Percentiles rank a stretch among this genome's conserved stretches.
phyloP scores from a whole-genome alignment of 2,113 vertebrate species.

The Girardinichthys multiradiatus region DNA sequence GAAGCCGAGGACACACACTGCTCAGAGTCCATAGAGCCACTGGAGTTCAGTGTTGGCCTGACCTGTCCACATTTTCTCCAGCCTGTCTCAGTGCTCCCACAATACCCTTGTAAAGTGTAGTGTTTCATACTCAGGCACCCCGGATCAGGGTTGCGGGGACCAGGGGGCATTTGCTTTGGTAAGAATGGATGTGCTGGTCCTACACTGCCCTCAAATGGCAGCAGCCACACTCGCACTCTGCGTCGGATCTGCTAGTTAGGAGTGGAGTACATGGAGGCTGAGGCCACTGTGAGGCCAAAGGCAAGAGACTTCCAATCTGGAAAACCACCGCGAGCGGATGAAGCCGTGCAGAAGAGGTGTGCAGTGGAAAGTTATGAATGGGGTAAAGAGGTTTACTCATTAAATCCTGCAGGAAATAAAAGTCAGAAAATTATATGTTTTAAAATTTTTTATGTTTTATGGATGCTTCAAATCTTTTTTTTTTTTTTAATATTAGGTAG shows the following conservation, averaged over 20 bases:
- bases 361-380: conserved; percentile 57
- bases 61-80: conserved; percentile 69
- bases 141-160: conserved; percentile 22
- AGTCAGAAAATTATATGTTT: background rate
- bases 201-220: conserved; percentile 99
- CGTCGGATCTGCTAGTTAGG: conserved; percentile 30
- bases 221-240: conserved; percentile 39
- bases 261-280: conserved; percentile 37
- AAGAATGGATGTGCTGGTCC: conserved; percentile 91
- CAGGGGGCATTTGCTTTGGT: conserved; percentile 38
- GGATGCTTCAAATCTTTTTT: no score
- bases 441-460: background rate
- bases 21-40: conserved; percentile 57
- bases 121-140: conserved; percentile 60
- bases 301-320: conserved; percentile 51
- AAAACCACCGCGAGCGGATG: conserved; percentile 59
- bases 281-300: conserved; percentile 56
- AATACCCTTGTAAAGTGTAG: conserved; percentile 65
- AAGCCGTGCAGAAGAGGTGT: conserved; percentile 61
- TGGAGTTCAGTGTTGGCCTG: conserved; percentile 63
- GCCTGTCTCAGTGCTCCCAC: conserved; percentile 64
- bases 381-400: conserved; percentile 35
- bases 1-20: conserved; percentile 41
- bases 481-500: background rate
- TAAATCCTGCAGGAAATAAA: background rate